Conservation (phyloP, 2,113 vertebrate genomes). For the Anolis sagrei region DNA sequence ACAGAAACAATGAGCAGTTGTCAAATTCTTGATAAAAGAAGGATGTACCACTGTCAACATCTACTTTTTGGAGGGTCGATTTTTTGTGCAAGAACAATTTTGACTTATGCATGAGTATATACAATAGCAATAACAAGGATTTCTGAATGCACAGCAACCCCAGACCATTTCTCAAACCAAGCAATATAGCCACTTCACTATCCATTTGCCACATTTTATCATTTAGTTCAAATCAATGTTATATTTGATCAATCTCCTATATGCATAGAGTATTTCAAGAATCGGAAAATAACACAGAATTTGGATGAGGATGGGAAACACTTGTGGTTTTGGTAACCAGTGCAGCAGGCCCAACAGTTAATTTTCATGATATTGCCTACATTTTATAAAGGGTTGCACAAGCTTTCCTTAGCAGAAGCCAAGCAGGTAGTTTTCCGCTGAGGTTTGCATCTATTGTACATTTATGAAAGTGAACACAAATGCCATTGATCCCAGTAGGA, state of each 20-base stretch:
- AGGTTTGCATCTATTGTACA: conserved; percentile 36
- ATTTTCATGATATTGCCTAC: background rate
- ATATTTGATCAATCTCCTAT: background rate
- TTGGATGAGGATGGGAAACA: background rate
- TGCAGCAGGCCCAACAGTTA: background rate
- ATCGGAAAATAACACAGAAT: background rate
- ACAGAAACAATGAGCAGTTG: too few relatives aligned
- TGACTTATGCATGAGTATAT: too few relatives aligned
- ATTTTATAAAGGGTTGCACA: conserved; percentile 18
- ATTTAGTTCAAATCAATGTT: background rate
- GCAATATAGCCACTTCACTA: background rate
- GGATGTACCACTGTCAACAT: too few relatives aligned
- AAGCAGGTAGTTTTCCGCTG: conserved; percentile 22
- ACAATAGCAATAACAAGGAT: background rate
- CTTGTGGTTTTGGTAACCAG: background rate
- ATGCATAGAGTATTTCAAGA: background rate
- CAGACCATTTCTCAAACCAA: background rate
- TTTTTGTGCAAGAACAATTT: too few relatives aligned
- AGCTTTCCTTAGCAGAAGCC: conserved; percentile 15
- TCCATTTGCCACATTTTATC: background rate
- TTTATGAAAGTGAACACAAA: conserved; percentile 60
- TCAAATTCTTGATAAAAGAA: too few relatives aligned
- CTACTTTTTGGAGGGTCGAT: too few relatives aligned
- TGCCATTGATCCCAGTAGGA: conserved; percentile 71
- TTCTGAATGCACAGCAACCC: background rate